A percentile compares a stretch with the other conserved stretches of the same genome.
phyloP scores from a whole-genome alignment of 2,888 invertebrate genomes.

The Drosophila nr. fundita region DNA sequence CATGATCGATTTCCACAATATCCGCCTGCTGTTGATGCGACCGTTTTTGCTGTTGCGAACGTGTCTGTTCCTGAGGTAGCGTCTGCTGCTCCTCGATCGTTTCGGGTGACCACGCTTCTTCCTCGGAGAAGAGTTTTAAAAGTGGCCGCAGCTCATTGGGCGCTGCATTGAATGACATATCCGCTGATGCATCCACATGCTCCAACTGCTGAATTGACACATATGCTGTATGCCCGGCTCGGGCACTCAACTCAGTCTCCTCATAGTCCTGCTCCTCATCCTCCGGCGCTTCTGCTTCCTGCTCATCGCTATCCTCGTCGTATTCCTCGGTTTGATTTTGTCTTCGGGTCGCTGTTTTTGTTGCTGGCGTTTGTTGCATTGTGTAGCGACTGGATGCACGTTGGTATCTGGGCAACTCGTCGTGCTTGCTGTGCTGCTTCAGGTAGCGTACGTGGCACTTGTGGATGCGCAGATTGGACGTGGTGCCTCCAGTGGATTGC shows the following conservation, averaged over 20 bases:
- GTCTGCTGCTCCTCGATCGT: constrained; percentile 27
- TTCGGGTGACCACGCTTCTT: constrained; percentile 49
- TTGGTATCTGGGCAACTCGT: neutral
- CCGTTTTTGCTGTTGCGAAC: neutral
- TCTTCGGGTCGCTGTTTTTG: neutral
- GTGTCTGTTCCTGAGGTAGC: neutral
- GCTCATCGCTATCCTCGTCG: constrained; percentile 41
- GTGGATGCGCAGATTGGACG: constrained; percentile 68
- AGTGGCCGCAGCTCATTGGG: constrained; percentile 45
- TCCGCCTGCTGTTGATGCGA: neutral
- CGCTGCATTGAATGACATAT: neutral
- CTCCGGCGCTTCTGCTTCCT: neutral
- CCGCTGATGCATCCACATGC: constrained; percentile 11
- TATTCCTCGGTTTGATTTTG: neutral
- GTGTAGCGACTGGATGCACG: neutral
- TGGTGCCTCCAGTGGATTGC: constrained; percentile 73
- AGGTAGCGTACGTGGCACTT: constrained; percentile 67
- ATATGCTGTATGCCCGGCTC: neutral
- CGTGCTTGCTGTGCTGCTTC: constrained; percentile 40
- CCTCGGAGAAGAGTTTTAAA: constrained; percentile 61
- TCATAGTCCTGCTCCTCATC: constrained; percentile 27
- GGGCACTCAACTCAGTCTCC: constrained; percentile 27
- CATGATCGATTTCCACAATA: constrained; percentile 50
- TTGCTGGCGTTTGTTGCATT: neutral
- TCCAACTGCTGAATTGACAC: constrained; percentile 15